phyloP scores from a whole-genome alignment of 92 coral and sea anemone species.

The Parazoanthus atlanticus region DNA sequence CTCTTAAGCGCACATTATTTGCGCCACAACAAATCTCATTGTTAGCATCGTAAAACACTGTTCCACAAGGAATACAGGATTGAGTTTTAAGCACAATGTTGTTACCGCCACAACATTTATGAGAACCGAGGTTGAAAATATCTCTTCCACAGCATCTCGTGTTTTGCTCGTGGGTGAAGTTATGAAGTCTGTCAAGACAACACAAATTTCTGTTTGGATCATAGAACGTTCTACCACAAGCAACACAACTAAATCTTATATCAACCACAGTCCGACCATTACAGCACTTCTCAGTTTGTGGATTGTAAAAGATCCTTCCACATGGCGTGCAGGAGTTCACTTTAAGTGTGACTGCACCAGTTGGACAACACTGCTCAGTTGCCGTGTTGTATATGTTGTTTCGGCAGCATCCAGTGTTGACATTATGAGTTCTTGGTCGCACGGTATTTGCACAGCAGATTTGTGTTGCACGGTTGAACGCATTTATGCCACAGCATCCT shows the following conservation, averaged over 20 bases:
- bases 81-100: not conserved
- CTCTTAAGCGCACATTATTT: not conserved
- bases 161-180: not conserved
- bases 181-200: not conserved
- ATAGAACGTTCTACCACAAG: slow-evolving; percentile 1
- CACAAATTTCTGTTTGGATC: not conserved
- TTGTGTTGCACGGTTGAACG: not conserved
- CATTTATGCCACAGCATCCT: slow-evolving; percentile 6
- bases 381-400: not conserved
- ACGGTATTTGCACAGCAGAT: slow-evolving; percentile 21
- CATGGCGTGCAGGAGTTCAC: not conserved
- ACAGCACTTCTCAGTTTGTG: slow-evolving; percentile 1
- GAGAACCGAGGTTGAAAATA: not conserved
- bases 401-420: not conserved
- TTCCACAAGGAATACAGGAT: not conserved
- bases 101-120: not conserved
- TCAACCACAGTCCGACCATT: not conserved
- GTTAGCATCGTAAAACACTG: not conserved
- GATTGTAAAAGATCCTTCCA: slow-evolving; percentile 13
- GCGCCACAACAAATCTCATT: not conserved
- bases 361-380: not conserved
- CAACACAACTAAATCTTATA: not conserved
- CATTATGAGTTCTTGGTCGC: not conserved
- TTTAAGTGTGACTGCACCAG: not conserved
- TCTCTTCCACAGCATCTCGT: not conserved